These are phyloP conservation scores for Orthonychiurus folsomi DNA, from an alignment of 2,888 invertebrate species.

Conservation along the genomic window DNA sequence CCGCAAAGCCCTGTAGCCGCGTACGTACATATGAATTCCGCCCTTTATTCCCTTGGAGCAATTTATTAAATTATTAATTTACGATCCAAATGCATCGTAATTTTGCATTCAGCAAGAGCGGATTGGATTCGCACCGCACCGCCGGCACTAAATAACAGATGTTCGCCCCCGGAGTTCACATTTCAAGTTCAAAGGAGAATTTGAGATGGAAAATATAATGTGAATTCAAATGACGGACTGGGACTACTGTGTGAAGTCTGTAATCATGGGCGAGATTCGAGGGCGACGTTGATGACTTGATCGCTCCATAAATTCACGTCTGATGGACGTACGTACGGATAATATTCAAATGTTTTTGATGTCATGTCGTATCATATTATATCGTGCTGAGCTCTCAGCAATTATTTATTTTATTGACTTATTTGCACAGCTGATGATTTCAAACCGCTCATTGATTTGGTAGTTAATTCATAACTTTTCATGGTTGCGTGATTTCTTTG, in stretches of 20 bases:
- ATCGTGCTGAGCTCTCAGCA: not conserved
- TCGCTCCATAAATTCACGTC: not conserved
- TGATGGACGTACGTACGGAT: not conserved
- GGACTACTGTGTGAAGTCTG: too few relatives aligned
- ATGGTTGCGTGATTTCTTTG: too few relatives aligned
- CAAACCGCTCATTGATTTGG: not conserved
- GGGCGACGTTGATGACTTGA: not conserved
- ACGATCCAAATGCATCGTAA: not conserved
- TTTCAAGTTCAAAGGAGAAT: not conserved
- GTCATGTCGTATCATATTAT: not conserved
- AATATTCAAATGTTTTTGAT: too few relatives aligned
- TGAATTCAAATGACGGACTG: too few relatives aligned
- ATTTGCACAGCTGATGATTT: not conserved
- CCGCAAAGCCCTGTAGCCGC: not conserved
- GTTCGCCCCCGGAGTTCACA: too few relatives aligned
- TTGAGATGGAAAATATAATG: too few relatives aligned
- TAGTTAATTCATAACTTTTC: too few relatives aligned
- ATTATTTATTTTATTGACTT: too few relatives aligned
- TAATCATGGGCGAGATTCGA: not conserved
- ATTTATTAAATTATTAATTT: slow-evolving; percentile 1
- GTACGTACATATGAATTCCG: too few relatives aligned
- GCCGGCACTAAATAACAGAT: not conserved
- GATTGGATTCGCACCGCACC: not conserved
- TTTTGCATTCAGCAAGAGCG: not conserved
- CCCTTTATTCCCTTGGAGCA: too few relatives aligned